These are phyloP conservation scores for Spheniscus humboldti DNA, from an alignment of 2,797 vertebrate genomes.

Conservation along the genomic window DNA sequence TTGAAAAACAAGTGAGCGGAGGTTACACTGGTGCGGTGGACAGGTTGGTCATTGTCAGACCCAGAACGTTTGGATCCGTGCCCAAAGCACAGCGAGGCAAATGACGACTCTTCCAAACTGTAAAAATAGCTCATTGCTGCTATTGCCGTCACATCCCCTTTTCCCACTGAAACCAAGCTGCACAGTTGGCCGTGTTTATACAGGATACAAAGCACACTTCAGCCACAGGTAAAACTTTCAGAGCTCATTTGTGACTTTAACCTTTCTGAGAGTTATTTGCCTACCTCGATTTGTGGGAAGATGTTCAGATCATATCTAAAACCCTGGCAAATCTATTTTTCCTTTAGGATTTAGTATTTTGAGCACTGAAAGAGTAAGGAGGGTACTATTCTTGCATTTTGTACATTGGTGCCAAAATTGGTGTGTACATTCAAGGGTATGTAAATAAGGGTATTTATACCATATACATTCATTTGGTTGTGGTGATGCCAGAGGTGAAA, in stretches of 20 bases:
- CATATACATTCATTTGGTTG: not conserved
- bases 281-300: not conserved
- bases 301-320: not conserved
- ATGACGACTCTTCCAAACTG: not conserved
- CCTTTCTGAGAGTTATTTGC: not conserved
- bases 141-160: not conserved
- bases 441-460: not conserved
- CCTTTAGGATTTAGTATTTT: not conserved
- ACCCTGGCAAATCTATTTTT: not conserved
- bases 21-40: not conserved
- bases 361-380: not conserved
- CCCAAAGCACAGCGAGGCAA: not conserved
- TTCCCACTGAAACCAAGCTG: not conserved
- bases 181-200: not conserved
- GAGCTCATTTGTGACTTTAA: not conserved
- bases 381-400: not conserved
- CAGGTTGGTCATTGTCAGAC: not conserved
- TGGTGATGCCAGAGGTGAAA: not conserved
- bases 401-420: not conserved
- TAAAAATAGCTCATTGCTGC: not conserved
- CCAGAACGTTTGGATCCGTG: not conserved
- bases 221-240: not conserved
- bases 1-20: not conserved
- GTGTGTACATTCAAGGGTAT: not conserved
- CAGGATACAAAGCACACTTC: not conserved